Conservation (phyloP, 2,797 vertebrate genomes). For the Sebastiscus tertius region DNA sequence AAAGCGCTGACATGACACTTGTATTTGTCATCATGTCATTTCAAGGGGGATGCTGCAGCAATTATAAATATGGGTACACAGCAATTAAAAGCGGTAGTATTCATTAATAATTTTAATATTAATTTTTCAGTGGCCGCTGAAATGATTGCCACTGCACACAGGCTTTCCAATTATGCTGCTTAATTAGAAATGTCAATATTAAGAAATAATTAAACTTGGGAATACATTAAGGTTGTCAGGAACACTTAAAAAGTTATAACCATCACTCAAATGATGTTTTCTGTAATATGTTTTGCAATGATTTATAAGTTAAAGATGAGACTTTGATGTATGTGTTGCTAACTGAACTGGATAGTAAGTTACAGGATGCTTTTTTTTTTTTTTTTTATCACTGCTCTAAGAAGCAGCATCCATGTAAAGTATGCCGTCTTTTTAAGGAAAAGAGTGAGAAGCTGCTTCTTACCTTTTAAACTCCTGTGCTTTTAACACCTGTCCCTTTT, state of each 20-base stretch:
- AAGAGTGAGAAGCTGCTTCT: neutral
- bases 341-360: constrained; percentile 21
- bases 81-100: constrained; percentile 85
- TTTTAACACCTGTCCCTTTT: neutral
- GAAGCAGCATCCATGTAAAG: neutral
- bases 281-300: constrained; percentile 61
- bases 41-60: constrained; percentile 82
- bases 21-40: constrained; percentile 86
- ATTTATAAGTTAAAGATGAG: constrained; percentile 65
- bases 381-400: neutral
- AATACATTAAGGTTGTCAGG: constrained; percentile 82
- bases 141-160: constrained; percentile 81
- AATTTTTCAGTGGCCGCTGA: constrained; percentile 81
- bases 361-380: neutral
- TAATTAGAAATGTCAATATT: constrained; percentile 89
- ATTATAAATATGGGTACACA: constrained; percentile 82
- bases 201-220: constrained; percentile 85
- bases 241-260: constrained; percentile 74
- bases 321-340: constrained; percentile 50
- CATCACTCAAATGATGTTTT: constrained; percentile 72
- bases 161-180: constrained; percentile 84
- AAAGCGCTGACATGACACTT: constrained; percentile 84
- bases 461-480: neutral
- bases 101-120: constrained; percentile 87
- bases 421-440: neutral